Base-by-base conservation (phyloP, 2,888 invertebrate species). In the Agriopis aurantiaria region DNA sequence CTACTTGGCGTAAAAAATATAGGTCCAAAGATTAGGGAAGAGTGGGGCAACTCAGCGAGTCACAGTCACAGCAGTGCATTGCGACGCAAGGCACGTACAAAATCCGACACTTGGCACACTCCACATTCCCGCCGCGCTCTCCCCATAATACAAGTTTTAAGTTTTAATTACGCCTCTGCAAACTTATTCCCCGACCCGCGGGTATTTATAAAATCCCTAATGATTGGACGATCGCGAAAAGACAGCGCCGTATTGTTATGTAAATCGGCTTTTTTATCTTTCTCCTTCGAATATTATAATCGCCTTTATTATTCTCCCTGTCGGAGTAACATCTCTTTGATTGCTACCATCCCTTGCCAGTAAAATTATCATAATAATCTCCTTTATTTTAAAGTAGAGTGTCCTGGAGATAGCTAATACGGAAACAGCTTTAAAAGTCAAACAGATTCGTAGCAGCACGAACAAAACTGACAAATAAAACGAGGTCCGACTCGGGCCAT, bases 71-170 rank as follows among this genome's bases (percentile, higher is more conserved):
- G 78, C 76, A 78, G 80, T 82, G 82, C 87, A 88, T 92, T 89
- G 87, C 82, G 82, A 91, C 78, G 79, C 92, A 72, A 71, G 79
- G 85, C 93, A 93, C 93, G 93, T 92, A 87, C 88, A 76, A 88
- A 89, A 90, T 89, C 91, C 89, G 88, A 90, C 91, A 91, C 89
- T 92, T 92, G 91, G 92, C 93, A 89, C 88, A 83, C 87, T 85
- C 85, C 88, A 85, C 88, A 88, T 87, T 83, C 87, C 83, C 84
- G 81, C 80, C 84, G 82, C 84, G 84, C 83, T 83, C 80, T 81
- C 72, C 78, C 87, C 83, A 83, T 91, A 88, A 90, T 88, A 89
- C 83, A 88, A 91, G 85, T 89, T 92, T 89, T 88, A 89, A 92
- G 88, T 91, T 93, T 93, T 93, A 93, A 93, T 93, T 92, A 92